These are phyloP conservation scores for Electrophaes corylata DNA, from an alignment of 2,888 invertebrate species.

Conservation along the genomic window DNA sequence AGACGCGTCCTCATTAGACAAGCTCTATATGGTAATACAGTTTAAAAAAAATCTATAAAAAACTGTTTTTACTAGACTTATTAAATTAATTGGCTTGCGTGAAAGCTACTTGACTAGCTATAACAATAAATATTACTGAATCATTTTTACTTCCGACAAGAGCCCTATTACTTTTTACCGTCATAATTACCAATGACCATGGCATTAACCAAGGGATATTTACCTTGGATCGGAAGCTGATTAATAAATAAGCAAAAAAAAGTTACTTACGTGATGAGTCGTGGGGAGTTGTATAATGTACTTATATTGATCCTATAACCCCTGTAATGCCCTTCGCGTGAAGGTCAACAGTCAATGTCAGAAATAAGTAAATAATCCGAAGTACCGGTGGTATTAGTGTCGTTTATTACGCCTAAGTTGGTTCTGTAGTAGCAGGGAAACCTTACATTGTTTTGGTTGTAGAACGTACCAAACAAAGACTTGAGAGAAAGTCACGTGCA, in stretches of 20 bases:
- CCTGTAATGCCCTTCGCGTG: constrained; percentile 17
- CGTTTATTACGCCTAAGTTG: neutral
- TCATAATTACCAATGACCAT: neutral
- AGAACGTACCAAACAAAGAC: neutral
- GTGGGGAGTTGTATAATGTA: constrained; percentile 15
- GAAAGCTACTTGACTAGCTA: no score
- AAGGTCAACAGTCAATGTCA: constrained; percentile 33
- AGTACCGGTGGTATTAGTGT: constrained; percentile 17
- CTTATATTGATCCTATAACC: constrained; percentile 26
- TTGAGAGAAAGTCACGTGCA: neutral
- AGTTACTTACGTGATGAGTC: constrained; percentile 10
- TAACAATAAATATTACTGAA: neutral
- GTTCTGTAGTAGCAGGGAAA: constrained; percentile 13
- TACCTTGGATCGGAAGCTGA: constrained; percentile 11
- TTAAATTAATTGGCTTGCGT: no score
- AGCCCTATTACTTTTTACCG: constrained; percentile 5
- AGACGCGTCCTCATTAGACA: no score
- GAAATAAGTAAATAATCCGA: constrained; percentile 33
- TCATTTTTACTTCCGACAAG: neutral
- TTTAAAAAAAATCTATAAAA: no score
- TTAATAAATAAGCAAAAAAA: constrained; percentile 11
- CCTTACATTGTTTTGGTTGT: constrained; percentile 19
- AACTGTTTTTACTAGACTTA: no score
- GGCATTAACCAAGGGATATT: constrained; percentile 1
- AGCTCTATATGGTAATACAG: no score